Percentiles rank a stretch among this genome's conserved stretches.
Evolutionary conservation across 2,888 invertebrate species (phyloP).

Genomic region (Xanthia togata): DNA sequence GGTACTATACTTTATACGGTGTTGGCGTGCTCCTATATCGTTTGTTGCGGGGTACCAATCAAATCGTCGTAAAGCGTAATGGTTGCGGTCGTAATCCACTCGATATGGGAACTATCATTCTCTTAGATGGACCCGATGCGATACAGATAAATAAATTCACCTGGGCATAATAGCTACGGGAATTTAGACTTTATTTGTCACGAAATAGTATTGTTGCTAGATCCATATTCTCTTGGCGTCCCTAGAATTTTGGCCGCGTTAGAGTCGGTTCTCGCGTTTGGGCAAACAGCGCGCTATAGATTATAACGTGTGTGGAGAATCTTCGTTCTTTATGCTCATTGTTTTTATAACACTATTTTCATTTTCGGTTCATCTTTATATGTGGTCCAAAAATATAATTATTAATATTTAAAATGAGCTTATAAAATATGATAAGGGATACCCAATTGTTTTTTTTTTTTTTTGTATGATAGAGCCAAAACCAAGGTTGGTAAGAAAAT

Average conservation of each 20-base stretch:
- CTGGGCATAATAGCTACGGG: constrained; percentile 37
- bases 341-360: constrained; percentile 69
- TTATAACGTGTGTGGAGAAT: constrained; percentile 82
- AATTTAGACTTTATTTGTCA: constrained; percentile 62
- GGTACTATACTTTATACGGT: constrained; percentile 67
- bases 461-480: not conserved
- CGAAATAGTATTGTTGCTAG: constrained; percentile 32
- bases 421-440: not conserved
- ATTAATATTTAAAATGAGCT: constrained; percentile 24
- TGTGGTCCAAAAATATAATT: constrained; percentile 28
- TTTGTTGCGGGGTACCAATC: constrained; percentile 87
- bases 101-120: constrained; percentile 87
- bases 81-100: constrained; percentile 83
- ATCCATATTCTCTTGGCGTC: constrained; percentile 42
- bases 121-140: constrained; percentile 79
- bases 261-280: constrained; percentile 76
- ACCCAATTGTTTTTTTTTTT: too few relatives aligned
- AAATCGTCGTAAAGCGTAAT: constrained; percentile 87
- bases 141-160: constrained; percentile 69
- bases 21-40: constrained; percentile 84
- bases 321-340: constrained; percentile 75
- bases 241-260: constrained; percentile 64
- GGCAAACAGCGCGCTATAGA: constrained; percentile 84
- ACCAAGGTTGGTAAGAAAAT: constrained; percentile 22
- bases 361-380: constrained; percentile 59